These are phyloP conservation scores for Aphrophora alni DNA, from an alignment of 2,888 invertebrate genomes.

Conservation along the genomic window DNA sequence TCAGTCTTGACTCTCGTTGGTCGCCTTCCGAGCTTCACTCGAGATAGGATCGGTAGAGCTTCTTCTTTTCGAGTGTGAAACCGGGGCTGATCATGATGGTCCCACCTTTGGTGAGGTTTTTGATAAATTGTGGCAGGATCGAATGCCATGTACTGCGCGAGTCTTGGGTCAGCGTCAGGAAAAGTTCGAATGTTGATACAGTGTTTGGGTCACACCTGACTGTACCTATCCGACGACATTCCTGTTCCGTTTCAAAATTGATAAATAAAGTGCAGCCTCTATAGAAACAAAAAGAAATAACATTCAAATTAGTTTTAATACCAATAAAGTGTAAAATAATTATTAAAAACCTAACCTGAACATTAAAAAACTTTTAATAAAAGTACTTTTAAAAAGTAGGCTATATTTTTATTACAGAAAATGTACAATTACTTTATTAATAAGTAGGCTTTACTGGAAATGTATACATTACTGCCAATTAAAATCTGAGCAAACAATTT, in stretches of 20 bases:
- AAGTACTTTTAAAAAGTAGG: no score
- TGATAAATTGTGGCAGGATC: slow-evolving; percentile 86
- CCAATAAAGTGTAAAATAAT: no score
- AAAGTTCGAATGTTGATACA: slow-evolving; percentile 89
- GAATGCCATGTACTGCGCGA: slow-evolving; percentile 77
- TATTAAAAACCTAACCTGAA: no score
- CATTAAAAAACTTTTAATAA: no score
- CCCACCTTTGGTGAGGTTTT: slow-evolving; percentile 86
- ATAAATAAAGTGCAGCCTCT: slow-evolving; percentile 84
- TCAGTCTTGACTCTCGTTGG: slow-evolving; percentile 49
- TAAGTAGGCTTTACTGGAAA: no score
- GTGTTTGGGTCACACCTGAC: slow-evolving; percentile 86
- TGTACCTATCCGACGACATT: slow-evolving; percentile 76
- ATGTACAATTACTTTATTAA: no score
- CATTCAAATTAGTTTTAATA: neutral
- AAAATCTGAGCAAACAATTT: no score
- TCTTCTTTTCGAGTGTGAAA: slow-evolving; percentile 90
- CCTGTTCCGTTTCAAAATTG: slow-evolving; percentile 75
- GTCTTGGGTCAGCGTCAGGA: slow-evolving; percentile 86
- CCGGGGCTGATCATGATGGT: slow-evolving; percentile 89
- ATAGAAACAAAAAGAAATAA: slow-evolving; percentile 45
- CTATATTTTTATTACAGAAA: no score
- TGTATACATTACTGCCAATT: no score
- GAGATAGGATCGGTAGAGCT: slow-evolving; percentile 81
- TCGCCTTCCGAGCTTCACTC: slow-evolving; percentile 53